Base-by-base conservation (phyloP, 2,113 vertebrate species). In the Pungitius pungitius region DNA sequence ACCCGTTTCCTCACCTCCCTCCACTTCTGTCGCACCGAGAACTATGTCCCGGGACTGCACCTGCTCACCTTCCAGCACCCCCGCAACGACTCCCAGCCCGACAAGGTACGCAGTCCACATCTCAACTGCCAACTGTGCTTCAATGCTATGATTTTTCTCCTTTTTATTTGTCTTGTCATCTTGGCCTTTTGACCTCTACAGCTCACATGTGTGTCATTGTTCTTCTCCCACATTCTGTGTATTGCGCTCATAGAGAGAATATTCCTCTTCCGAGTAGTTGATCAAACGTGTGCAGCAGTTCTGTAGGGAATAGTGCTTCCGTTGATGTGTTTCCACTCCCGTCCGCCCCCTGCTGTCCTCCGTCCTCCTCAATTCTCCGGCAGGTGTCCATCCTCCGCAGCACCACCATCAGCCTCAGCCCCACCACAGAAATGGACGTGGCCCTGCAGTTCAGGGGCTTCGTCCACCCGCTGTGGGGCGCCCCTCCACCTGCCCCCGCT, bases 61-160 rank as follows among this genome's bases (percentile, higher is more conserved):
- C 94, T 97, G 85, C 94, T 97, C 85, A 97, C 96, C 85, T 97
- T 95, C 91, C 95, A 96, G 91, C 95, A 97, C 85, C 96, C 96
- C 0, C 96, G 95, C 89, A 97, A 97, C 35, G 89, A 94, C 82
- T 97, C 96, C 59, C 96, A 97, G 92, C 96, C 96, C 0, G 96
- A 97, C 91, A 95, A 97, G 96, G 96, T 97, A 91, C 47, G 81
- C 82, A 81, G 86, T 84, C 87, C 66, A 47, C 80, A 81, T 81
- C 57, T 84, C 27, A 80, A 70, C 61, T 73, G 17, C 69, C 78
- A 52, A 78, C 67, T 80, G 33, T 77, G 33, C 35, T 73, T 75
- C 5, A 54, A 52, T 70, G 27, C 47, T 33, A 2, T 71, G 12
- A 3, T 30, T 49, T 33, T 6, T 51, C 65, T 63, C 7, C 73